Base-by-base conservation (phyloP, 2,888 invertebrate species). In the Lepidocyrtoides sp. region DNA sequence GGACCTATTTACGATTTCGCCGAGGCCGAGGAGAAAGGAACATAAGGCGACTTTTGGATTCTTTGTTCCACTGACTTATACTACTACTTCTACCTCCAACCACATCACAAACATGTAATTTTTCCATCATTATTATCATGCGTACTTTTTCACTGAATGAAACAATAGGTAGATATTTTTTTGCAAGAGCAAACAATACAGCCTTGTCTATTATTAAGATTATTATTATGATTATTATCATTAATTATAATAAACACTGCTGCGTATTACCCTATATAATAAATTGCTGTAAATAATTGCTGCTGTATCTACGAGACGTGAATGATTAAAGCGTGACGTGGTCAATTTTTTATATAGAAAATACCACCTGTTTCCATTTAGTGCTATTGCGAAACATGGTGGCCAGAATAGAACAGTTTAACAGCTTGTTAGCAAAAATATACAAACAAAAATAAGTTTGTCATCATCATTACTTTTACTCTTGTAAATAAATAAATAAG, bases 391-490 rank as follows among this genome's bases (percentile, higher is more conserved):
- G n/a, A n/a, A n/a, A n/a, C n/a, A n/a, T n/a, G n/a, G n/a, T n/a
- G n/a, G n/a, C n/a, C n/a, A n/a, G n/a, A n/a, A n/a, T n/a, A n/a
- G n/a, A n/a, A n/a, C n/a, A 36, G 36, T 36, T 51, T 3, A 12
- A 51, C n/a, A 2, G n/a, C 26, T 60, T 72, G 72, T 41, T 72
- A 20, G 44, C 44, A 36, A 72, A 44, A 69, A 72, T 29, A 72
- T 72, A 66, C 48, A 8, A 20, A 44, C 48, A 75, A 75, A n/a
- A n/a, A 75, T 72, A 75, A 75, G 75, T 48, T 48, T 17, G 75
- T 44, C 75, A 26, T 75, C 23, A 48, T 26, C 75, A 44, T 44
- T n/a, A 48, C 44, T 44, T 48, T 75, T 41, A 72, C 29, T 12
- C 12, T 44, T 44, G 20, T 48, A 44, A 69, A 32, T 7, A 69